Base-by-base conservation (phyloP, 2,888 invertebrate genomes). In the Oscheius sp. region DNA sequence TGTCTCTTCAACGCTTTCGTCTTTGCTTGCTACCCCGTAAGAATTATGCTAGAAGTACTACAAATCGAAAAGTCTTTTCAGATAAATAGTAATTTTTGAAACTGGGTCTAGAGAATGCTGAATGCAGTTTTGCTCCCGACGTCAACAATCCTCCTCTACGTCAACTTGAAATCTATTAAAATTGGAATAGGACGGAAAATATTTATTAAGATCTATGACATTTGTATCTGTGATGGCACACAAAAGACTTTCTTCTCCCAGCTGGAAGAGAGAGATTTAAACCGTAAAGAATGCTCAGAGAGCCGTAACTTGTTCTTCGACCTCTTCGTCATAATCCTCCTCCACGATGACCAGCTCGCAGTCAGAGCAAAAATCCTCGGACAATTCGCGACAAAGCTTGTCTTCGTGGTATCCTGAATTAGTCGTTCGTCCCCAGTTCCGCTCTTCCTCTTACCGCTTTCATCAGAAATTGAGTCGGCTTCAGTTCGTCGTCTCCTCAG, bases 261-360 rank as follows among this genome's bases (percentile, higher is more conserved):
- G 55, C 17, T 23, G 42, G 27, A 25, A 52, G 23, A 20, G 42
- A 12, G 55, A 34, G 34, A 33, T 8, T 33, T 29, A 42, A 61
- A 61, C 61, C 61, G 61, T 61, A 61, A n/a, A 45, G 5, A 31
- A 29, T 61, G 23, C n/a, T 61, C 25, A 61, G 31, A 61, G 61
- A n/a, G 61, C 61, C 6, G 61, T 61, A 25, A 61, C 61, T 31
- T 61, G 61, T 42, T 61, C 61, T 27, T 76, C 78, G 27, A 75
- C 80, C 0, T 74, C 73, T 45, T 80, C 80, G 39, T 78, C 78
- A 64, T 75, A 73, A 39, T 81, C 78, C 64, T 81, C 80, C 65
- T 81, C 80, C 46, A 78, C 69, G 55, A 80, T 79, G 12, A 81
- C 77, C 34, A 79, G 65, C 57, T 79, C 80, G 34, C 69, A 74